A percentile compares a stretch with the other conserved stretches of the same genome.
phyloP scores from a whole-genome alignment of 1,140 invertebrate genomes.

The Caerostris darwini region DNA sequence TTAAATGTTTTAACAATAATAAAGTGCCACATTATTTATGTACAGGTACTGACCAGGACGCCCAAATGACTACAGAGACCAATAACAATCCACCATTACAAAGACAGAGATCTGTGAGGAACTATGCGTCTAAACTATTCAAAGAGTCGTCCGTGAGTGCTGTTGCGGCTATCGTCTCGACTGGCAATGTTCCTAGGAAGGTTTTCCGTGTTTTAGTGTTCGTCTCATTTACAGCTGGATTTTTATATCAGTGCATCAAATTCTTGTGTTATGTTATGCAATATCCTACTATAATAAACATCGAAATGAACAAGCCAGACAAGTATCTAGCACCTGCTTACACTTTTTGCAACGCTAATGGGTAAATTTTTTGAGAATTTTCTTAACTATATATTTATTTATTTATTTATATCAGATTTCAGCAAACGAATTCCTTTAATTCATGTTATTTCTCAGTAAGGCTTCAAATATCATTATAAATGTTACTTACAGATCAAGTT shows the following conservation, averaged over 20 bases:
- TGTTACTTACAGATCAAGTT: too few relatives aligned
- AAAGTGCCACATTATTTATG: too few relatives aligned
- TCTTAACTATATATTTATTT: too few relatives aligned
- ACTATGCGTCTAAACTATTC: background rate
- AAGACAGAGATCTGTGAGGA: background rate
- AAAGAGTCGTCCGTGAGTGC: conserved; percentile 49
- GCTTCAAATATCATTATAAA: too few relatives aligned
- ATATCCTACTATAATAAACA: conserved; percentile 12
- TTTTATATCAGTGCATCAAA: conserved; percentile 48
- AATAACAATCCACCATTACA: background rate
- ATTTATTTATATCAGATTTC: too few relatives aligned
- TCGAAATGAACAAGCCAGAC: background rate
- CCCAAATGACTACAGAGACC: background rate
- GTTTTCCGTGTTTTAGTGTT: conserved; percentile 36
- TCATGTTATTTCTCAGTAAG: too few relatives aligned
- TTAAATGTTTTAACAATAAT: too few relatives aligned
- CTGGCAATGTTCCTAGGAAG: conserved; percentile 16
- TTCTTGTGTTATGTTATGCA: background rate
- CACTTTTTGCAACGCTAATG: conserved; percentile 38
- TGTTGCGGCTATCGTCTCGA: conserved; percentile 30
- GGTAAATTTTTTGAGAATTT: background rate
- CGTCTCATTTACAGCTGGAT: background rate
- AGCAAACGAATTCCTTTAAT: too few relatives aligned
- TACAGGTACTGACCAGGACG: too few relatives aligned
- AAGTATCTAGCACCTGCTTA: conserved; percentile 4